phyloP scores from a whole-genome alignment of 2,888 invertebrate genomes.

The Metallyticus violacea region DNA sequence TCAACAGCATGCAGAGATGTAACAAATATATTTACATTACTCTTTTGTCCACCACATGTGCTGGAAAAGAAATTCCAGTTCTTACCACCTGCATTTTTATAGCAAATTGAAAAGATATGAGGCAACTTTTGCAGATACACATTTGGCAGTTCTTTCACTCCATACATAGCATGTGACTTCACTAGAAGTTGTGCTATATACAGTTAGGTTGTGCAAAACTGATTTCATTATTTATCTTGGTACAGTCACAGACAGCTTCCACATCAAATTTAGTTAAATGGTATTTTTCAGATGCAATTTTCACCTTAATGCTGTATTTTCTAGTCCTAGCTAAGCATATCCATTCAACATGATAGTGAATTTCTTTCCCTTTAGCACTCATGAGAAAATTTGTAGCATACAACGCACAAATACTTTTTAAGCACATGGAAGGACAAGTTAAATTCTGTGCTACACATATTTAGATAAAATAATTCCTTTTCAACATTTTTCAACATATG shows the following conservation, averaged over 20 bases:
- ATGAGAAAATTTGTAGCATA: too few species aligned
- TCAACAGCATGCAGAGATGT: not conserved
- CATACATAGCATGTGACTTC: not conserved
- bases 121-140: not conserved
- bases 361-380: too few species aligned
- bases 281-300: not conserved
- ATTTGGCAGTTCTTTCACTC: not conserved
- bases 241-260: not conserved
- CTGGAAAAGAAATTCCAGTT: not conserved
- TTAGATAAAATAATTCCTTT: too few species aligned
- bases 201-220: not conserved
- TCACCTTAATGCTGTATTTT: too few species aligned
- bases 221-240: too few species aligned
- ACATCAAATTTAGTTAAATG: not conserved
- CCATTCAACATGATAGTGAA: too few species aligned
- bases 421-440: too few species aligned
- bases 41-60: too few species aligned
- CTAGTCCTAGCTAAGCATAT: too few species aligned
- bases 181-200: not conserved
- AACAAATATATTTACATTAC: not conserved
- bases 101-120: not conserved
- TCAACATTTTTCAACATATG: too few species aligned
- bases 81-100: not conserved
- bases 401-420: too few species aligned
- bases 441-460: too few species aligned